Conservation (phyloP, 2,797 vertebrate species). For the Myiotriccus ornatus region DNA sequence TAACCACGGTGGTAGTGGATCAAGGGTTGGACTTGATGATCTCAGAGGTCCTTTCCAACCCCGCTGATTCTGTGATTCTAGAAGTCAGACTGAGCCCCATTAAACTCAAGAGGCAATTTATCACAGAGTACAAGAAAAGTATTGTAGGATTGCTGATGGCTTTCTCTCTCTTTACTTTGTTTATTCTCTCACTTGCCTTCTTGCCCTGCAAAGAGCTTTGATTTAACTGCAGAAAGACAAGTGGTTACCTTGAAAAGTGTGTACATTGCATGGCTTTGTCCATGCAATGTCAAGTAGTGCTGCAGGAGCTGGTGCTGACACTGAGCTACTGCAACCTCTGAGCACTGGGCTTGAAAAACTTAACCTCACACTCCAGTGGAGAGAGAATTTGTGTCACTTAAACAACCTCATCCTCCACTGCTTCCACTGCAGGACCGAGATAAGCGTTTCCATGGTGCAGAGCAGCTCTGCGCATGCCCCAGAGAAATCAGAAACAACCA, state of each 20-base stretch:
- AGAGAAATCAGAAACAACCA: not conserved
- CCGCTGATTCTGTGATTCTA: not conserved
- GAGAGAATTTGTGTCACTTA: constrained; percentile 2
- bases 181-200: not conserved
- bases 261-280: not conserved
- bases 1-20: no score
- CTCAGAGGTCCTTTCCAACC: no score
- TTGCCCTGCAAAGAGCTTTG: not conserved
- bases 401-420: not conserved
- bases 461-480: not conserved
- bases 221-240: not conserved
- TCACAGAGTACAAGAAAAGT: not conserved
- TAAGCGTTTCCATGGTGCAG: constrained; percentile 37
- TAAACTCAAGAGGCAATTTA: not conserved
- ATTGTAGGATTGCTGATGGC: not conserved
- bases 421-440: not conserved
- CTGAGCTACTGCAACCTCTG: not conserved
- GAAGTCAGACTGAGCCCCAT: not conserved
- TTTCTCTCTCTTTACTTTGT: not conserved
- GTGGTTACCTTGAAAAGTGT: not conserved
- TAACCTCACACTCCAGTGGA: not conserved
- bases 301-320: not conserved
- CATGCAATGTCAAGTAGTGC: not conserved
- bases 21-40: no score
- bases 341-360: not conserved